Evolutionary conservation across 2,888 invertebrate genomes (phyloP), one percentile per base, ranked within the genome.

Genomic region (Galerucella calmariensis): DNA sequence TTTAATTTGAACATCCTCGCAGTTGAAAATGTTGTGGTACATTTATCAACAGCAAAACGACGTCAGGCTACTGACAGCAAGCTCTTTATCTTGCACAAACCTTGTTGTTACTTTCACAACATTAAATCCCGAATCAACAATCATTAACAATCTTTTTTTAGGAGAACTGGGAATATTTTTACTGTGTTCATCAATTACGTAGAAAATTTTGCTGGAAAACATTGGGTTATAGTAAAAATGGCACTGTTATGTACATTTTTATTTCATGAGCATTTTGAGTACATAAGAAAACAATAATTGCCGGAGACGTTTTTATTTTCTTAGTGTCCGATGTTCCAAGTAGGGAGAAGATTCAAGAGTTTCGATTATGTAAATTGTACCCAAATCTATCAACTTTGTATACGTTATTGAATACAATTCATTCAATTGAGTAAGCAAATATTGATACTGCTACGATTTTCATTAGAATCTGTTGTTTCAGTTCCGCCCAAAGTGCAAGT

Each of bases 401-500:
- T 14, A n/a, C n/a, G 51, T 51, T n/a, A 51, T n/a, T 51, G 51
- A 4, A 12, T 56, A 10, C 8, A n/a, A 56, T 56, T 9, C 2
- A 16, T 20, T 56, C 56, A 20, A 56, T 56, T 56, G 20, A 56
- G 20, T 12, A 12, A 35, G 20, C 56, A 16, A 56, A 44, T 44
- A 56, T 27, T 14, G 58, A 68, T 53, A n/a, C 24, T 69, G 20
- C 44, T 6, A 41, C 24, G 61, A 59, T 58, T 71, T 69, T 77
- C 68, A 77, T 74, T 75, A 58, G 41, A 72, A 41, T 70, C 66
- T 75, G 72, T 79, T 73, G 75, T 84, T 85, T 56, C 87, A 92
- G 92, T 92, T 88, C 88, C 90, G 75, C 92, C 92, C 59, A 89
- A 89, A 81, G 90, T 92, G 79, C 90, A 90, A 86, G 91, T 90